These are phyloP conservation scores for Hafferia zeledoni DNA, from an alignment of 2,797 vertebrate species.

Conservation along the genomic window DNA sequence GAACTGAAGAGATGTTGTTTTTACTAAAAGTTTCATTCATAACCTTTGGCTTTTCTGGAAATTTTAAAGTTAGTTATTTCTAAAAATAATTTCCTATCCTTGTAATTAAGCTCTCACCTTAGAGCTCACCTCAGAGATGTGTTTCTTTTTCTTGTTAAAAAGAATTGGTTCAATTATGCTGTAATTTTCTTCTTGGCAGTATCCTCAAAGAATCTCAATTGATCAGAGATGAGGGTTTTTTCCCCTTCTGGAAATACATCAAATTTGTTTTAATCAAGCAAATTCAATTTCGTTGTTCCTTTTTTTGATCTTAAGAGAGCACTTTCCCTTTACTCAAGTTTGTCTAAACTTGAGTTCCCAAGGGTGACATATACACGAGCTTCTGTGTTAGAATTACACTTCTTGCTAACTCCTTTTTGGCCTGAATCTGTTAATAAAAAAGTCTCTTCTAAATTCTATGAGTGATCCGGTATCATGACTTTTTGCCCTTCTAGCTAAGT, in stretches of 20 bases:
- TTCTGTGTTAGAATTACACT: neutral
- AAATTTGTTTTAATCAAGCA: slow-evolving; percentile 66
- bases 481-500: neutral
- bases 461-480: neutral
- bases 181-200: slow-evolving; percentile 8
- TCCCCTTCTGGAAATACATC: neutral
- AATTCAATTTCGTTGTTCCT: neutral
- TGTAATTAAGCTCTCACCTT: slow-evolving; percentile 34
- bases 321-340: neutral
- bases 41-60: slow-evolving; percentile 10
- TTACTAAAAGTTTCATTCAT: neutral
- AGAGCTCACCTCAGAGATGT: neutral
- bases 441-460: neutral
- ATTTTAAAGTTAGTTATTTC: slow-evolving; percentile 1
- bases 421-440: neutral
- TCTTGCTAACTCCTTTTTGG: neutral
- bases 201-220: slow-evolving; percentile 14
- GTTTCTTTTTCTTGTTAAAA: slow-evolving; percentile 9
- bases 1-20: neutral
- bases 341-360: neutral
- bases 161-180: slow-evolving; percentile 14
- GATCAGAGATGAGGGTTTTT: neutral
- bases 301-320: slow-evolving; percentile 30
- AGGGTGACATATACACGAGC: neutral
- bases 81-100: slow-evolving; percentile 12